Base-by-base conservation (phyloP, 2,888 invertebrate genomes). In the Notodonta ziczac region DNA sequence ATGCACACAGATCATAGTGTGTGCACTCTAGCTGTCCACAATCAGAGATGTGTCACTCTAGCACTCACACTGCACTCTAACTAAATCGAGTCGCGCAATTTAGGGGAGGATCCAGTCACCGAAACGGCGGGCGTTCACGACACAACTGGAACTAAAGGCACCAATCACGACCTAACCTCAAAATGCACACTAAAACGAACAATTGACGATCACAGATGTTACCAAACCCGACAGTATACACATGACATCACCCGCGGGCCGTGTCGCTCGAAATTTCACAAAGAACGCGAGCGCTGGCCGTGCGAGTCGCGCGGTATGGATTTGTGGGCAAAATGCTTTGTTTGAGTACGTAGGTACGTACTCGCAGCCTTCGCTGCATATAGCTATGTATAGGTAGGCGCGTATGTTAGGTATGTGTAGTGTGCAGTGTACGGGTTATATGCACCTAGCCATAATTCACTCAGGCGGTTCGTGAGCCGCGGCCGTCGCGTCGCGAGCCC, bases 321-420 rank as follows among this genome's bases (percentile, higher is more conserved):
- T 88, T 88, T 85, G 87, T 86, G 88, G 85, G 86, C 88, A 83
- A 87, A 92, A 87, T 89, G 93, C 93, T 93, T 93, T 93, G 93
- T 93, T 91, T 88, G 91, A 91, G 86, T 87, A 86, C 24, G 84
- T 87, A 86, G 85, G 86, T 87, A 89, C 85, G 87, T 87, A 89
- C 85, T 84, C 74, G 85, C 89, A 92, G 92, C 91, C 91, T 93
- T 89, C 90, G 83, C 85, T 87, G 88, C 88, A 84, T 88, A 80
- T 81, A 84, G 72, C 82, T 88, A 87, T 87, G 89, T 74, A 63
- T 81, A 81, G 83, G 84, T 88, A 85, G 81, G 81, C 84, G 86
- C 84, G 86, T 88, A 84, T 81, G 85, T 84, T 83, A 83, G 81
- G 82, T 85, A 78, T 76, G 77, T 78, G 76, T 75, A 71, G 69